Evolutionary conservation across 2,888 invertebrate species (phyloP), one percentile per base, ranked within the genome.

Genomic region (Drosophila nr. perissopoda): DNA sequence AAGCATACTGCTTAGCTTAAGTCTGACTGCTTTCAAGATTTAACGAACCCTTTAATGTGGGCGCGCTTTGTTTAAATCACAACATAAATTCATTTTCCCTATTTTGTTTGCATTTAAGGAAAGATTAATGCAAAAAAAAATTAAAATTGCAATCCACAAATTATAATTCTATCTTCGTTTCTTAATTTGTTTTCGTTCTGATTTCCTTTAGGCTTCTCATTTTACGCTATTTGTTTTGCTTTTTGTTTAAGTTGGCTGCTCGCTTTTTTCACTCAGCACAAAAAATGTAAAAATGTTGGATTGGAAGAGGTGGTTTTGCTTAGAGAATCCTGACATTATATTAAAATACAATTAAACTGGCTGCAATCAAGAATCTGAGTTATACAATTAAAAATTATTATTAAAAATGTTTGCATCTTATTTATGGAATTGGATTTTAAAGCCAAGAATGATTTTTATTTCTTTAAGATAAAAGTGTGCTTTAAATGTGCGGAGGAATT

Each of bases 11-110:
- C 38, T 65, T 34, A 29, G 21, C 61, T 62, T 51, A 61, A 70
- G 63, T 77, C 71, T 38, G 71, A 61, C 54, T 33, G 54, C 63
- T 61, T 79, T 71, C 58, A 79, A 51, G 51, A 58, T 58, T 70
- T 31, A 49, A 65, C 38, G 34, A 60, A 13, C 42, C 58, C 57
- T 51, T 66, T 75, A 56, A 53, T 64, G 49, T 36, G 21, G 21
- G 29, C 51, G 56, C 63, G 48, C 51, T 33, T 36, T 46, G 48
- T 36, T 59, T 52, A 34, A 69, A 75, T 53, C 40, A 42, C 38
- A 33, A 18, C 25, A 21, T n/a, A 11, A 53, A 53, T 16, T 25
- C 6, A 11, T 18, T 18, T 25, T 21, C 16, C 2, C 2, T 33
- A 16, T 53, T 52, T 21, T 18, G 4, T 16, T 27, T 29, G 18